Conservation (phyloP, 2,888 invertebrate species). For the Phoronis australis region DNA sequence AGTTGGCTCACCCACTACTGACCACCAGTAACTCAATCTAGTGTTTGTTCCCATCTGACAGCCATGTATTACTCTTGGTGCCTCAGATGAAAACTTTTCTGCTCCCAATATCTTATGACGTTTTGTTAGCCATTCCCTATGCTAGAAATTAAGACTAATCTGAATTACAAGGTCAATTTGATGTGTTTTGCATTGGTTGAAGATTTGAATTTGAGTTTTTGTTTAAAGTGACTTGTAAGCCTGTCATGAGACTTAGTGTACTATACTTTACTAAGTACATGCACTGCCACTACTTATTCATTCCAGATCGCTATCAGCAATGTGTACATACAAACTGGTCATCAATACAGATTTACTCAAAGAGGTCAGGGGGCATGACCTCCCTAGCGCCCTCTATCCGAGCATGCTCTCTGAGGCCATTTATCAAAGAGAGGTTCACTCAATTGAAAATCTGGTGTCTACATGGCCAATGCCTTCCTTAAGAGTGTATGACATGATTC, state of each 20-base stretch:
- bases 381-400: constrained; percentile 35
- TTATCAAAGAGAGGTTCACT: constrained; percentile 29
- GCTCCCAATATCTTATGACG: no score
- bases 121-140: no score
- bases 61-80: no score
- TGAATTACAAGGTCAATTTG: no score
- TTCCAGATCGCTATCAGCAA: constrained; percentile 26
- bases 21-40: no score
- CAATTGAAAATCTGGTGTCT: constrained; percentile 34
- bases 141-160: no score
- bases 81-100: no score
- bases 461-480: constrained; percentile 33
- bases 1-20: no score
- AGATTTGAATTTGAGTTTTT: background rate
- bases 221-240: no score
- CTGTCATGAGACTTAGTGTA: no score
- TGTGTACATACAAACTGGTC: constrained; percentile 30
- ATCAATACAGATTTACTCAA: constrained; percentile 18
- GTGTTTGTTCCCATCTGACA: no score
- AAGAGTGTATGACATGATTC: constrained; percentile 28
- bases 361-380: constrained; percentile 13
- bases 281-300: background rate
- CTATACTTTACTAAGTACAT: no score
- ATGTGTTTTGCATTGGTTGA: background rate
- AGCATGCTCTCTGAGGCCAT: constrained; percentile 35